These are phyloP conservation scores for Patella ulyssiponensis DNA, from an alignment of 2,888 invertebrate genomes.

Conservation along the genomic window DNA sequence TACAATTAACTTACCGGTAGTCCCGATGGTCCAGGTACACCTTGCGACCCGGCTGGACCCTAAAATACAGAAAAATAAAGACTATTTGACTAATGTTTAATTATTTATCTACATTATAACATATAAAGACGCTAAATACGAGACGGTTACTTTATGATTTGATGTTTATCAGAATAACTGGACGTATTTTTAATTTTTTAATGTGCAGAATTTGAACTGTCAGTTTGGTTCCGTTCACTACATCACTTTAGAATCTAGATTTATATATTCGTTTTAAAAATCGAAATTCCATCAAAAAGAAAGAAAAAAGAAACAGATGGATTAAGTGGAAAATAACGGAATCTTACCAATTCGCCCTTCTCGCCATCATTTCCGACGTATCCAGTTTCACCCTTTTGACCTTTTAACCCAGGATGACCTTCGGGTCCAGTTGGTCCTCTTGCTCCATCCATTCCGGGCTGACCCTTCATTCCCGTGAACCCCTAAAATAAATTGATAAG, in stretches of 20 bases:
- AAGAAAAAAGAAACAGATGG: no score
- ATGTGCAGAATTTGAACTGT: no score
- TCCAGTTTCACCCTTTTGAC: constrained; percentile 37
- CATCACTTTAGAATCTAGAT: no score
- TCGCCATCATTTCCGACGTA: constrained; percentile 42
- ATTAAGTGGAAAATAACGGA: no score
- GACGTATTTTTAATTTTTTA: no score
- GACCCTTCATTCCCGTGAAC: constrained; percentile 27
- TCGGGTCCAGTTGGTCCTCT: constrained; percentile 73
- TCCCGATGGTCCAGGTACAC: constrained; percentile 19
- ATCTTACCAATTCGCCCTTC: constrained; percentile 41
- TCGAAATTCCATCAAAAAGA: no score
- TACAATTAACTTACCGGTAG: constrained; percentile 12
- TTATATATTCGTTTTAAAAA: no score
- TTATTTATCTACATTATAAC: no score
- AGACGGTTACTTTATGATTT: no score
- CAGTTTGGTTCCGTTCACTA: no score
- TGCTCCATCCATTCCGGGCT: constrained; percentile 33
- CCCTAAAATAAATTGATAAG: constrained; percentile 17
- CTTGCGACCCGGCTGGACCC: constrained; percentile 15
- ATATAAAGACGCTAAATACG: no score
- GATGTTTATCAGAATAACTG: no score
- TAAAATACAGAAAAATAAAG: background rate
- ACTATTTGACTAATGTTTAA: background rate
- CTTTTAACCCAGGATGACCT: constrained; percentile 47